phyloP scores from a whole-genome alignment of 2,888 invertebrate species.

The Thera britannica region DNA sequence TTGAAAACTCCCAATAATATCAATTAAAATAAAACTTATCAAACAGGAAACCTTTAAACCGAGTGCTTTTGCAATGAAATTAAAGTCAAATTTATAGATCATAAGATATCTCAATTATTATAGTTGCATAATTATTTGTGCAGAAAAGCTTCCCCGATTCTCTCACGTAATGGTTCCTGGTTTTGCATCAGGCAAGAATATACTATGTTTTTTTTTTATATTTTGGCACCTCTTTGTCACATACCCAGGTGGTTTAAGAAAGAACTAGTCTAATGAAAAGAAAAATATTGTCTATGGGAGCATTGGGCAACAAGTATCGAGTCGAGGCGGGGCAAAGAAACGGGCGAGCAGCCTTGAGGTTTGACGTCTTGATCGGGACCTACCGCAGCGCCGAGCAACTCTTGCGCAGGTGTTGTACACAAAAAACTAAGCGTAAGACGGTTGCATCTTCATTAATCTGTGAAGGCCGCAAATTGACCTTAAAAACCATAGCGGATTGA shows the following conservation, averaged over 20 bases:
- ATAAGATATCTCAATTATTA: too few relatives aligned
- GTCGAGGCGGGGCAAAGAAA: conserved; percentile 62
- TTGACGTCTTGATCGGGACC: conserved; percentile 84
- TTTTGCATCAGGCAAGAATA: too few relatives aligned
- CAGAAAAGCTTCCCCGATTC: too few relatives aligned
- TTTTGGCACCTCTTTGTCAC: background rate
- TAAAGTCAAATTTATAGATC: too few relatives aligned
- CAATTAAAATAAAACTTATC: too few relatives aligned
- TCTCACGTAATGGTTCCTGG: too few relatives aligned
- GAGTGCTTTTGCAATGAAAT: too few relatives aligned
- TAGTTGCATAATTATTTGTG: too few relatives aligned
- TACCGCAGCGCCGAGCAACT: conserved; percentile 74
- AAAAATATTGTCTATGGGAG: conserved; percentile 30
- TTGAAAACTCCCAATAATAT: too few relatives aligned
- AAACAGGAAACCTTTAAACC: too few relatives aligned
- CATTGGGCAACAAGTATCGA: conserved; percentile 73
- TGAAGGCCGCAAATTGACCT: conserved; percentile 65
- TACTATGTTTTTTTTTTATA: too few relatives aligned
- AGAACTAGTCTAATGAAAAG: background rate
- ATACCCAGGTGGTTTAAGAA: background rate
- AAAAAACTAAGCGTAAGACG: conserved; percentile 78
- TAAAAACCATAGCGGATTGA: conserved; percentile 38
- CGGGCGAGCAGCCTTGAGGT: conserved; percentile 77
- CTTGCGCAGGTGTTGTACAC: conserved; percentile 80
- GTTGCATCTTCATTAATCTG: conserved; percentile 71